Conservation (phyloP, 1,140 invertebrate genomes). For the Megalonaias nervosa region DNA sequence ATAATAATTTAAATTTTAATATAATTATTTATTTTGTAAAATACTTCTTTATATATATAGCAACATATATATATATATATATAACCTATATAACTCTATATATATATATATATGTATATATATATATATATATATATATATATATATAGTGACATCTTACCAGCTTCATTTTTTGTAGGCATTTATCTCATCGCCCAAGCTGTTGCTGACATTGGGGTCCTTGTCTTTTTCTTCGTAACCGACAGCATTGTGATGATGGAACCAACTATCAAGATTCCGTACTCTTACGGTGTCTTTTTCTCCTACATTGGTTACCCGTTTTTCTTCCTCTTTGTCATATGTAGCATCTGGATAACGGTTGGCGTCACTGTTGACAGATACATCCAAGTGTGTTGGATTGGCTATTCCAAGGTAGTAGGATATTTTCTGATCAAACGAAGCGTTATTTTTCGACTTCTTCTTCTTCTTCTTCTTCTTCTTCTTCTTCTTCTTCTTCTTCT, state of each 20-base stretch:
- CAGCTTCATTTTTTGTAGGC: no score
- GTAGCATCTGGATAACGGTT: slow-evolving; percentile 60
- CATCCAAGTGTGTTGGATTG: slow-evolving; percentile 60
- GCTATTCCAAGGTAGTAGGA: slow-evolving; percentile 47
- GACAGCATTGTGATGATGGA: slow-evolving; percentile 41
- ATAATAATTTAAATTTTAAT: no score
- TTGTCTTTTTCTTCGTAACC: slow-evolving; percentile 53
- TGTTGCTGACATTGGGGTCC: slow-evolving; percentile 45
- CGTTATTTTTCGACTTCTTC: no score
- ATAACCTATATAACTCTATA: no score
- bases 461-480: no score
- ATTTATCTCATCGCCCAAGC: slow-evolving; percentile 55
- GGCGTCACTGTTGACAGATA: slow-evolving; percentile 60
- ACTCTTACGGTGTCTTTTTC: slow-evolving; percentile 49
- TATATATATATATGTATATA: no score
- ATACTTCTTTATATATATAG: no score
- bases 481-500: no score
- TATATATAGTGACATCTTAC: no score
- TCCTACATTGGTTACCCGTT: slow-evolving; percentile 57
- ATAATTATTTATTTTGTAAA: no score
- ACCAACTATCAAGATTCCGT: slow-evolving; percentile 35
- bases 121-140: no score
- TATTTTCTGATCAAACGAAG: neutral
- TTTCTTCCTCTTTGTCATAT: slow-evolving; percentile 49
- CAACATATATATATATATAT: no score